Conservation (phyloP, 2,888 invertebrate species). For the Polymixis flavicincta region DNA sequence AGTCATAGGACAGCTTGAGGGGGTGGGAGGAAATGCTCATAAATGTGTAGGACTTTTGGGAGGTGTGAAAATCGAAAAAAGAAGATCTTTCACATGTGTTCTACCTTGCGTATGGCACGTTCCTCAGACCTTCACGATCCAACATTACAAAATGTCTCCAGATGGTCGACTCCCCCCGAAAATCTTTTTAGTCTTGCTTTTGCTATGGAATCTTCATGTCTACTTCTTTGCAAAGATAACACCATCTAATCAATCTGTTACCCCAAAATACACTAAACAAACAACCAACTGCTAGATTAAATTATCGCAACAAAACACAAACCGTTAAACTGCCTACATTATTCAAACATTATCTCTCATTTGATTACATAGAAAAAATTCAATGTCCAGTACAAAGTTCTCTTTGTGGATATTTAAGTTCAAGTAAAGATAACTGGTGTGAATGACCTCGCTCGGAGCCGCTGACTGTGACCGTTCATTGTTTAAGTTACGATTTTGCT, state of each 20-base stretch:
- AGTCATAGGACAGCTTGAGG: too few species aligned
- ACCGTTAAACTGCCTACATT: slow-evolving; percentile 26
- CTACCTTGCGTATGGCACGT: neutral
- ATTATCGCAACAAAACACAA: slow-evolving; percentile 8
- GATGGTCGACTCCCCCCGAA: neutral
- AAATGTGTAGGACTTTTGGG: too few species aligned
- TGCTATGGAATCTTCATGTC: neutral
- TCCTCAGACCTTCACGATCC: neutral
- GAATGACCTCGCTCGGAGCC: slow-evolving; percentile 55
- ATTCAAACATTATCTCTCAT: slow-evolving; percentile 29
- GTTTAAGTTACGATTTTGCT: slow-evolving; percentile 58
- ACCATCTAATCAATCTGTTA: neutral
- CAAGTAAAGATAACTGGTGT: slow-evolving; percentile 59
- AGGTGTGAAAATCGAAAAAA: too few species aligned
- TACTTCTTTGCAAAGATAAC: neutral
- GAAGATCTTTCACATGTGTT: neutral
- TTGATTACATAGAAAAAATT: slow-evolving; percentile 40
- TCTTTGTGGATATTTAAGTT: slow-evolving; percentile 56
- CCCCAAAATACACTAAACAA: neutral
- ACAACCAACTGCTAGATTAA: neutral
- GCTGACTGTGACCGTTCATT: slow-evolving; percentile 64
- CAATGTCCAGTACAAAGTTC: slow-evolving; percentile 41
- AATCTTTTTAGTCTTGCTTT: neutral
- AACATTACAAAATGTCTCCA: neutral
- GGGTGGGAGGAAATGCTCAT: too few species aligned